Evolutionary conservation across 2,113 vertebrate species (phyloP).

Genomic region (Scytalopus superciliaris): DNA sequence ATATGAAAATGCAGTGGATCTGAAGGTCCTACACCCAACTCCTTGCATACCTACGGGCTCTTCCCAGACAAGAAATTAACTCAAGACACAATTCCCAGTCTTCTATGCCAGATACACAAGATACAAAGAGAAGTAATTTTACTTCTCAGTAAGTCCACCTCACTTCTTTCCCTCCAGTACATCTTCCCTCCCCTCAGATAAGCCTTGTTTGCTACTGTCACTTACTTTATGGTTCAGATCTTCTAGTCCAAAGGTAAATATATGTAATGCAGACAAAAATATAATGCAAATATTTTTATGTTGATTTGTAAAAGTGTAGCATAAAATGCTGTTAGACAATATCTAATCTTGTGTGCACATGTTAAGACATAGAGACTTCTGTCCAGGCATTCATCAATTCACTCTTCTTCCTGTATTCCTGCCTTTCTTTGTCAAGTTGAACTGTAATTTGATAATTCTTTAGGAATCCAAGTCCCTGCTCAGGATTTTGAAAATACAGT

Average conservation of each 20-base stretch:
- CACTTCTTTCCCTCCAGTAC: background rate
- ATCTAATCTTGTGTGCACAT: background rate
- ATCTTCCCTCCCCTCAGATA: background rate
- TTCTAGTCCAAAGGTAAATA: background rate
- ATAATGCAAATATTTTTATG: background rate
- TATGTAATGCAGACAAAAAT: background rate
- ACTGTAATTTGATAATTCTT: background rate
- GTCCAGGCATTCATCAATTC: background rate
- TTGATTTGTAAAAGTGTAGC: background rate
- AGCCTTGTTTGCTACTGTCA: background rate
- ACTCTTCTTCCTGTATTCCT: background rate
- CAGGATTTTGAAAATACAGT: background rate
- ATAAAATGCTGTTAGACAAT: background rate
- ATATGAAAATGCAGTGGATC: background rate
- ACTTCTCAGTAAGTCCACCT: background rate
- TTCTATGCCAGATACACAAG: background rate
- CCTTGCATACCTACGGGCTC: fast-evolving
- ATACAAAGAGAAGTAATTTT: background rate
- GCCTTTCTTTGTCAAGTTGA: background rate
- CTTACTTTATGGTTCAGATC: background rate
- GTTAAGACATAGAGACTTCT: background rate
- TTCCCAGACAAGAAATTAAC: background rate
- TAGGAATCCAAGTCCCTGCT: background rate
- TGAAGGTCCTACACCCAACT: background rate
- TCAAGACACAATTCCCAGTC: background rate